Percentiles rank a stretch among this genome's conserved stretches.
Evolutionary conservation across 2,888 invertebrate species (phyloP).

Genomic region (Operophtera brumata): DNA sequence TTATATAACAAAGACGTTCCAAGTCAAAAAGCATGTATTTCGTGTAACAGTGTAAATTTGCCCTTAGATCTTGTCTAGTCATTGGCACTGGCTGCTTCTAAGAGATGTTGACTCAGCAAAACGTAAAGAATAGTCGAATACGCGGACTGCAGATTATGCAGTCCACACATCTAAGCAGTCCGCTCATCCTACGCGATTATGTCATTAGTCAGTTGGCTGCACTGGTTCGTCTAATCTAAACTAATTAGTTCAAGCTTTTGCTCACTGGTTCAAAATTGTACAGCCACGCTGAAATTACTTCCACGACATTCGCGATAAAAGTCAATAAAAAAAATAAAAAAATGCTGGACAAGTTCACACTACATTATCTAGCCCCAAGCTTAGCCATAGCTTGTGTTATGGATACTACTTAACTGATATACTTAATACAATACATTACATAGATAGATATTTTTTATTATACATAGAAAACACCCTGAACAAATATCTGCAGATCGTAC

Average conservation of each 20-base stretch:
- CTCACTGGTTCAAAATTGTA: neutral
- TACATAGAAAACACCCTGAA: too few relatives aligned
- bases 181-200: constrained; percentile 23
- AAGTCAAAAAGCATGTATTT: too few relatives aligned
- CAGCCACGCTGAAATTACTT: neutral
- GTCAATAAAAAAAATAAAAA: neutral
- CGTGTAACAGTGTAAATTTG: constrained; percentile 4
- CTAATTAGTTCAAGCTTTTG: constrained; percentile 7
- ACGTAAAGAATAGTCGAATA: constrained; percentile 10
- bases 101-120: constrained; percentile 2
- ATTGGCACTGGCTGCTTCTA: constrained; percentile 5
- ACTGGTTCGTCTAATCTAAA: constrained; percentile 9
- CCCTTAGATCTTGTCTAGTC: constrained; percentile 11
- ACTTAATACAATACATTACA: too few relatives aligned
- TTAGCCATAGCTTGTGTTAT: too few relatives aligned
- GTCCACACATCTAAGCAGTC: neutral
- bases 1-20: too few relatives aligned
- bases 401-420: too few relatives aligned
- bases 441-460: too few relatives aligned
- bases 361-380: too few relatives aligned
- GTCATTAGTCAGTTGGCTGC: constrained; percentile 6
- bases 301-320: neutral
- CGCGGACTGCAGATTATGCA: constrained; percentile 4
- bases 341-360: too few relatives aligned
- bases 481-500: too few relatives aligned